A percentile compares a stretch with the other conserved stretches of the same genome.
These are phyloP conservation scores for Sarcophaga variegata DNA, from an alignment of 2,888 invertebrate genomes.

Conservation along the genomic window DNA sequence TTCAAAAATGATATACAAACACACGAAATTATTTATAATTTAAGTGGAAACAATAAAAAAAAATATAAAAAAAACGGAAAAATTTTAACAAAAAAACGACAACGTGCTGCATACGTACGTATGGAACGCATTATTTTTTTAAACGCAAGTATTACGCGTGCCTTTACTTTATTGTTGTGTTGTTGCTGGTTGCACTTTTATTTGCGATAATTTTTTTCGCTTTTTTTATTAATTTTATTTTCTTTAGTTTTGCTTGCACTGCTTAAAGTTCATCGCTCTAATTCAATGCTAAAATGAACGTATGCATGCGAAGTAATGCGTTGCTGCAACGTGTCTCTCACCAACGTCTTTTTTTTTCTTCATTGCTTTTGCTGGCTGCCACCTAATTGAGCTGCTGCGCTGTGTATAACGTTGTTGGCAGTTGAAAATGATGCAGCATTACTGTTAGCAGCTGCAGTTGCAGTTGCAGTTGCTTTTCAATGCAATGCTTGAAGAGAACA, in stretches of 20 bases:
- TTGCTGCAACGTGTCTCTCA: not conserved
- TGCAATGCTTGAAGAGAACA: not conserved
- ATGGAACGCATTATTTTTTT: constrained; percentile 37
- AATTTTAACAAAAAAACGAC: no score
- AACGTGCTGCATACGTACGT: constrained; percentile 7
- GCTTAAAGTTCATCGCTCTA: constrained; percentile 79
- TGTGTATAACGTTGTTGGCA: no score
- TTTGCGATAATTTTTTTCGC: constrained; percentile 1
- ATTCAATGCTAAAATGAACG: constrained; percentile 76
- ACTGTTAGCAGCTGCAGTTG: no score
- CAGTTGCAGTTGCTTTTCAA: no score
- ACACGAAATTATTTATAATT: no score
- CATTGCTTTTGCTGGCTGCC: constrained; percentile 16
- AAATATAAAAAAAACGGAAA: no score
- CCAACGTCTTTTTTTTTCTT: constrained; percentile 1
- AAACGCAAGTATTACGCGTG: constrained; percentile 64
- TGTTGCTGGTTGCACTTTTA: constrained; percentile 29
- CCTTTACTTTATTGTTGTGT: constrained; percentile 23
- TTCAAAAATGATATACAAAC: no score
- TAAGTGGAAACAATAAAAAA: no score
- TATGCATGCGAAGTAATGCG: constrained; percentile 33
- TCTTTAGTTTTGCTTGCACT: constrained; percentile 65
- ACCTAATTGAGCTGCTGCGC: no score
- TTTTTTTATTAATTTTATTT: not conserved
- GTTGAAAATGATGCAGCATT: no score